phyloP scores from a whole-genome alignment of 2,888 invertebrate species.

The Agrochola lychnidis region DNA sequence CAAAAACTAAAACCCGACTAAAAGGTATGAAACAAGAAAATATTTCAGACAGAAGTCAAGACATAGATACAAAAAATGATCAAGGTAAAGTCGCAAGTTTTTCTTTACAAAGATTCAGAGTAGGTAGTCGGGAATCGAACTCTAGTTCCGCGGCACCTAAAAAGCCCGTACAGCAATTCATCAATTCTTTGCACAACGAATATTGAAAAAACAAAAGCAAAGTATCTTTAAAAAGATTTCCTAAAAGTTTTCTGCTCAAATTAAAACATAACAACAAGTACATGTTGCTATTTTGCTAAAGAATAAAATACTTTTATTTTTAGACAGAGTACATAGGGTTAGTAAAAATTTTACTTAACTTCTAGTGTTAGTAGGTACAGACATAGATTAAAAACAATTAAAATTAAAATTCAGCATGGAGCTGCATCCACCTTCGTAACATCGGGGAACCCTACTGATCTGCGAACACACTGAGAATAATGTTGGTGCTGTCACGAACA shows the following conservation, averaged over 20 bases:
- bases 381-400: not conserved
- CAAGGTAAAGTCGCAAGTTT: not conserved
- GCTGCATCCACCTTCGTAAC: not conserved
- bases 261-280: not conserved
- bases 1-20: too few relatives aligned
- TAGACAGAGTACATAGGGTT: not conserved
- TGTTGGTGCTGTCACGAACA: too few relatives aligned
- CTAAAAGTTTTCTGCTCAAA: not conserved
- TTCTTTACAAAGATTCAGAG: not conserved
- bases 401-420: not conserved
- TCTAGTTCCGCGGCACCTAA: not conserved
- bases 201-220: not conserved
- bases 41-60: too few relatives aligned
- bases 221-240: not conserved
- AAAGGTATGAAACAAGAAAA: too few relatives aligned
- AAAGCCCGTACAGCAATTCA: not conserved
- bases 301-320: not conserved
- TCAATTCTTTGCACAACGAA: not conserved
- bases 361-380: not conserved
- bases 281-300: not conserved
- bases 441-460: not conserved
- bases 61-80: too few relatives aligned
- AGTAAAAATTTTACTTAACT: not conserved
- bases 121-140: not conserved
- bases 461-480: too few relatives aligned